phyloP scores from a whole-genome alignment of 1,140 invertebrate species.

The Cepaea nemoralis region DNA sequence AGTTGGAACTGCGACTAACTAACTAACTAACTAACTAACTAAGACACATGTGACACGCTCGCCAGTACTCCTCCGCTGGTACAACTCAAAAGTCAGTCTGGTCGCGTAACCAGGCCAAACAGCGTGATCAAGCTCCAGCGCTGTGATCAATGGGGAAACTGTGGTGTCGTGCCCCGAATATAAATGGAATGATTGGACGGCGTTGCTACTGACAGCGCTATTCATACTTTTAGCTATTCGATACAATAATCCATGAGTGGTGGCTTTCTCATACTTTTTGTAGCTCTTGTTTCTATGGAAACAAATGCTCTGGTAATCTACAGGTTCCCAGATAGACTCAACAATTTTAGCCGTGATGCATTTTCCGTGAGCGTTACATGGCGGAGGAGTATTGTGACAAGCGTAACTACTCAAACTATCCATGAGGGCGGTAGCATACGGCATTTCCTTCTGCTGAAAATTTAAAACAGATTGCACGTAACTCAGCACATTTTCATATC shows the following conservation, averaged over 20 bases:
- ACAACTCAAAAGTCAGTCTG: constrained; percentile 84
- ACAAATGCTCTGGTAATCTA: constrained; percentile 61
- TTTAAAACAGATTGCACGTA: constrained; percentile 44
- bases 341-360: constrained; percentile 56
- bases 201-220: constrained; percentile 81
- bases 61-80: constrained; percentile 68
- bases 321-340: constrained; percentile 60
- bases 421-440: constrained; percentile 75
- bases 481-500: constrained; percentile 35
- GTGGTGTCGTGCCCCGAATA: constrained; percentile 94
- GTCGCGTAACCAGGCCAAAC: constrained; percentile 83
- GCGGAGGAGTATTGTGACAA: constrained; percentile 85
- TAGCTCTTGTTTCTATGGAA: constrained; percentile 50
- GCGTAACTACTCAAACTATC: constrained; percentile 86
- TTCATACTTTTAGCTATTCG: constrained; percentile 78
- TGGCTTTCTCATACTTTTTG: constrained; percentile 56
- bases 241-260: constrained; percentile 69
- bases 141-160: constrained; percentile 83
- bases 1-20: too few species aligned
- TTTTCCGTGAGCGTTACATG: constrained; percentile 74
- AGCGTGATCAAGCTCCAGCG: constrained; percentile 80
- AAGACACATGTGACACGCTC: constrained; percentile 85
- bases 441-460: constrained; percentile 36
- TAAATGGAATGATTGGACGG: constrained; percentile 83
- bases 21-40: too few species aligned